These are phyloP conservation scores for Diuraphis noxia DNA, from an alignment of 1,140 invertebrate genomes.

Conservation along the genomic window DNA sequence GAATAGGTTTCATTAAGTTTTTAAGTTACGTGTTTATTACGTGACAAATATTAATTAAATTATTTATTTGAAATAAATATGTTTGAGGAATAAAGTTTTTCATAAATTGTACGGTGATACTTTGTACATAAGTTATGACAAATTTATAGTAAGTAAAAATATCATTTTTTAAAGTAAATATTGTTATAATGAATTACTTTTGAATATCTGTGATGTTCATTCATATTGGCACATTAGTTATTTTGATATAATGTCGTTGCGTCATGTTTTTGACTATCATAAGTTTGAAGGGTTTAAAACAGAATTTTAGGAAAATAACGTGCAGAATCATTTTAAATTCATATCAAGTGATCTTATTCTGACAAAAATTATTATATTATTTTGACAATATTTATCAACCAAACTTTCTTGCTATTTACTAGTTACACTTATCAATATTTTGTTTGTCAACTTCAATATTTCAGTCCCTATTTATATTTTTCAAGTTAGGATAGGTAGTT, in stretches of 20 bases:
- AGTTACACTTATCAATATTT: background rate
- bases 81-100: background rate
- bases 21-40: background rate
- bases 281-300: background rate
- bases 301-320: background rate
- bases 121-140: background rate
- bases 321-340: background rate
- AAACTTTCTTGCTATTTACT: background rate
- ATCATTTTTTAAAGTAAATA: background rate
- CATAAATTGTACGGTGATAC: background rate
- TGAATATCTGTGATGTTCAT: background rate
- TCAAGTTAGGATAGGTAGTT: background rate
- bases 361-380: background rate
- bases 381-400: background rate
- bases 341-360: background rate
- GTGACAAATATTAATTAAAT: background rate
- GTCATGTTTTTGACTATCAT: background rate
- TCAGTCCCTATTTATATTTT: background rate
- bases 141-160: background rate
- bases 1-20: background rate
- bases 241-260: background rate
- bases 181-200: background rate
- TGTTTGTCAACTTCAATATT: background rate
- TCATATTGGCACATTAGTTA: background rate
- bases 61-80: background rate